Base-by-base conservation (phyloP, 2,797 vertebrate species). In the Prunella strophiata region DNA sequence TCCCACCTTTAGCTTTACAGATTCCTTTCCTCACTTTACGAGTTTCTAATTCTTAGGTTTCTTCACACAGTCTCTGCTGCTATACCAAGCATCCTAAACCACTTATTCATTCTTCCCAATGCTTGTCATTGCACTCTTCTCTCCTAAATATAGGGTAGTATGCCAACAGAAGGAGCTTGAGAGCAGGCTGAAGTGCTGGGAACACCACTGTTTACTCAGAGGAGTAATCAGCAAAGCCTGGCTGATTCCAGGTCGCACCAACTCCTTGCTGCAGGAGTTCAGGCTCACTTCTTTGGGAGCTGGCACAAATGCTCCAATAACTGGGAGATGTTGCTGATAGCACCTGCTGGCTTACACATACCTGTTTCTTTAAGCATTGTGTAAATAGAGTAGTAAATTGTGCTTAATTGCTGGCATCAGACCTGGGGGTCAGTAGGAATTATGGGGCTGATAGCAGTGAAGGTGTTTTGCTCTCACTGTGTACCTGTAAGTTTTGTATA, bases 131-230 rank as follows among this genome's bases (percentile, higher is more conserved):
- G 78, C 38, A 0, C 88, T 94, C 34, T 72, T 87, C 79, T 94
- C 20, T 92, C 85, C 88, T 94, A 91, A 96, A 93, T 96, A 81
- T 91, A 95, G 96, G 89, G 85, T 74, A 90, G 78, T 79, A 67
- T 96, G 94, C 95, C 90, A 97, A 85, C 13, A 23, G 87, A 93
- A 94, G 92, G 86, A 94, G 85, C 83, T 91, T 19, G 80, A 90
- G 93, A 91, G 80, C n/a, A 52, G 91, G 77, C 93, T 85, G 92
- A 86, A 96, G 79, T 89, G 89, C 85, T 94, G 96, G 88, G 88
- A 93, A 87, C 81, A 73, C 83, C 87, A 57, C 91, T 86, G 94
- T 82, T 68, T 90, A 83, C 88, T 96, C 88, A 70, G 80, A 95
- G 93, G 93, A 93, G 88, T 70, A 82, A 89, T 96, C 82, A 70